Base-by-base conservation (phyloP, 2,113 vertebrate species). In the Aramus guarauna region DNA sequence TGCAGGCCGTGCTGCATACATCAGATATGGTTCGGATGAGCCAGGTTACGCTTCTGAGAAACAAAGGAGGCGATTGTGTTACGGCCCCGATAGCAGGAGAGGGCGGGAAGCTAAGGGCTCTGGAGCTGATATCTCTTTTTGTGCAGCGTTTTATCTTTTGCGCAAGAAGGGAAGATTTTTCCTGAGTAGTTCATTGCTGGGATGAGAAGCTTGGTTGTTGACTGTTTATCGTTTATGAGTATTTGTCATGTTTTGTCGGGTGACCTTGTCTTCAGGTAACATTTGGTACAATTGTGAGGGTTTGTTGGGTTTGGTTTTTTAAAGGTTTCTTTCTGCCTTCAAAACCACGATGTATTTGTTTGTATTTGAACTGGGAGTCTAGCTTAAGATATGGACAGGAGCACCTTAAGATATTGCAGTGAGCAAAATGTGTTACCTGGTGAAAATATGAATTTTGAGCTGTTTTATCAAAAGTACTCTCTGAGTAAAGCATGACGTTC, bases 101-200 rank as follows among this genome's bases (percentile, higher is more conserved):
- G 56, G 73, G 55, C 76, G 92, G 84, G 96, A 96, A 97, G 63
- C 50, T 15, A 5, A 74, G 59, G 59, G 36, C 63, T 94, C 91
- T 91, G 93, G 52, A 48, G 39, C 77, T 53, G 69, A 34, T 95
- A 91, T 11, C 37, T 73, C 62, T 37, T 66, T 88, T 76, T 84
- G n/a, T 85, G 62, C 43, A 67, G 50, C 20, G 0, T 91, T 85
- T 89, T 89, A 82, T 94, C 92, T 90, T 88, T 79, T 26, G 19
- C 52, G 71, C 47, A 60, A 75, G 30, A 84, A 21, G 48, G 37
- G 11, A 75, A 64, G 39, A 72, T 37, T 82, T 88, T 88, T 85
- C 77, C 87, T 32, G 63, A 68, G 39, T 59, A 41, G 34, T 45
- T 77, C 19, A 6, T 14, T 87, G 48, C 30, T 71, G 66, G 45